Evolutionary conservation across 2,113 vertebrate species (phyloP).

Genomic region (Cephalopholis sonnerati): DNA sequence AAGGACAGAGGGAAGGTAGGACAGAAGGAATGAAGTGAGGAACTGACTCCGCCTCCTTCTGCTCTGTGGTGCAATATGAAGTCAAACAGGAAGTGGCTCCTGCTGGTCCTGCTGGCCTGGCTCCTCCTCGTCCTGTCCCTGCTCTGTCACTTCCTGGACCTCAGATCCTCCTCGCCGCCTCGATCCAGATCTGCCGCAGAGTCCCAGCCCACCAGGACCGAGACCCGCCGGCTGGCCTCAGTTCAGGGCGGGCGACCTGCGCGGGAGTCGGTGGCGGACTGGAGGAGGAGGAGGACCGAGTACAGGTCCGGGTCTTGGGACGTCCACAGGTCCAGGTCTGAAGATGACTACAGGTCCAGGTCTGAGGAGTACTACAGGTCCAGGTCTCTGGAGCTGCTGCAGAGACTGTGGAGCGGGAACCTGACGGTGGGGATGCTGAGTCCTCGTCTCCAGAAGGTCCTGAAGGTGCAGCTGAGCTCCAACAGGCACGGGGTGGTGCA

Average conservation of each 20-base stretch:
- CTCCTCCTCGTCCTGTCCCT: conserved; percentile 31
- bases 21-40: too few relatives aligned
- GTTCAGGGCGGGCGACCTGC: background rate
- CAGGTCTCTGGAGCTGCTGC: conserved; percentile 34
- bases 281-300: conserved; percentile 5
- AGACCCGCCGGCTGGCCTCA: background rate
- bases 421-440: conserved; percentile 19
- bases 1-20: too few relatives aligned
- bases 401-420: conserved; percentile 6
- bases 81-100: conserved; percentile 9
- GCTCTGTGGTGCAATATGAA: conserved; percentile 8
- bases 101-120: conserved; percentile 25
- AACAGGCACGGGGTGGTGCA: conserved; percentile 21
- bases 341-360: conserved; percentile 15
- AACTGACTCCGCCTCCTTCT: too few relatives aligned
- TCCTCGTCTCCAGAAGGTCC: conserved; percentile 33
- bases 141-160: conserved; percentile 32
- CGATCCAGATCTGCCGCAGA: background rate
- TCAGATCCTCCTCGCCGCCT: background rate
- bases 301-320: background rate
- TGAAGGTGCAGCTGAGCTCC: conserved; percentile 24
- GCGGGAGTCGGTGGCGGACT: background rate
- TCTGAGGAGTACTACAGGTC: background rate
- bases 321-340: too few relatives aligned
- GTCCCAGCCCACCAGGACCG: background rate